Evolutionary conservation across 2,113 vertebrate genomes (phyloP).

Genomic region (Charina bottae): DNA sequence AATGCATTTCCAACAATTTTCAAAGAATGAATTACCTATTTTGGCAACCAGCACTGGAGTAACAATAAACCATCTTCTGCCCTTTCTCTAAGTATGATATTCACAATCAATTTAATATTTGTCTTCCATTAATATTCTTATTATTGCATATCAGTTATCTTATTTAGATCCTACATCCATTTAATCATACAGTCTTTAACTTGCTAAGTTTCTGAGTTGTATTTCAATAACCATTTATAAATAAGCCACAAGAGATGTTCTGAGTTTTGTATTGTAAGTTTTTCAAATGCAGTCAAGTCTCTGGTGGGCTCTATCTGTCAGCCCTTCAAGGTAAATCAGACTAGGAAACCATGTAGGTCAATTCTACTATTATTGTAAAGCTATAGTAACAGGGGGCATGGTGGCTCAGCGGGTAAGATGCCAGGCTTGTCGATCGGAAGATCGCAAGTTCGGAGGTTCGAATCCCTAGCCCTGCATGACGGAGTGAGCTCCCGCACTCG

Average conservation of each 20-base stretch:
- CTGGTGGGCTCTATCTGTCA: neutral
- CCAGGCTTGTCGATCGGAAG: no score
- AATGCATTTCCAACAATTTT: neutral
- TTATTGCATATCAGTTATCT: neutral
- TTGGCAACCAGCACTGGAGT: neutral
- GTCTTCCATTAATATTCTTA: neutral
- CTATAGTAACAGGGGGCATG: neutral
- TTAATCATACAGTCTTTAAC: neutral
- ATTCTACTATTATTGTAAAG: neutral
- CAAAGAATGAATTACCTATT: neutral
- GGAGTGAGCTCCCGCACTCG: no score
- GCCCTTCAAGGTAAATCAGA: neutral
- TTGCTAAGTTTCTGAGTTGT: neutral
- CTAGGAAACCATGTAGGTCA: neutral
- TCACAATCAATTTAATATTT: neutral
- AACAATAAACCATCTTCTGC: neutral
- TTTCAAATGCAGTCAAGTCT: neutral
- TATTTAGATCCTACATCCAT: neutral
- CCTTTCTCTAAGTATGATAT: neutral
- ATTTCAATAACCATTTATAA: neutral
- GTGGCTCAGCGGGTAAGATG: no score
- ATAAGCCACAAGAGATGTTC: neutral
- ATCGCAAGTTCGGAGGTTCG: no score
- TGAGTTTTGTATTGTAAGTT: neutral
- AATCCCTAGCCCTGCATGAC: no score